A percentile compares a stretch with the other conserved stretches of the same genome.
Evolutionary conservation across 2,888 invertebrate species (phyloP).

Genomic region (Rhamnusium bicolor): DNA sequence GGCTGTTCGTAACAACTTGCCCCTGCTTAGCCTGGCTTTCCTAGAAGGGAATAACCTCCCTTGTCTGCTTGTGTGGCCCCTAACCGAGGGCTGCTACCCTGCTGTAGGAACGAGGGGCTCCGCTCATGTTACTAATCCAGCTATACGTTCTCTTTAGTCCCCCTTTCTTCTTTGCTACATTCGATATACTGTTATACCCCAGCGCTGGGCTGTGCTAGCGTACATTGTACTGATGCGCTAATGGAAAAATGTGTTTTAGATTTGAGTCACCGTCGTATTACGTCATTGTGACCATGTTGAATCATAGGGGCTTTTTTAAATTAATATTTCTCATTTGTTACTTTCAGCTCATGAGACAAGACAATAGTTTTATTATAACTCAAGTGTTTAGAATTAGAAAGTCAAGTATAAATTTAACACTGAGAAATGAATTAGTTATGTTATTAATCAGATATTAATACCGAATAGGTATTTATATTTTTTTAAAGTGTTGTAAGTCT

Average conservation of each 20-base stretch:
- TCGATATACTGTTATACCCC: slow-evolving; percentile 17
- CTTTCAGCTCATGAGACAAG: background rate
- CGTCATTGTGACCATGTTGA: slow-evolving; percentile 27
- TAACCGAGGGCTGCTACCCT: slow-evolving; percentile 50
- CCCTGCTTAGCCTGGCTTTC: slow-evolving; percentile 39
- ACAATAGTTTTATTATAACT: background rate
- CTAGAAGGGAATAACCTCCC: slow-evolving; percentile 40
- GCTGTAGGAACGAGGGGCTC: slow-evolving; percentile 43
- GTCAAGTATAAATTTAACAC: background rate
- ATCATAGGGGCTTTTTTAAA: slow-evolving; percentile 31
- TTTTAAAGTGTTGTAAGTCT: background rate
- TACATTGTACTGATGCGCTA: slow-evolving; percentile 30
- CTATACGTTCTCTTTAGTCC: slow-evolving; percentile 21
- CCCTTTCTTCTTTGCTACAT: slow-evolving; percentile 30
- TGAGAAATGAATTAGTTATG: background rate
- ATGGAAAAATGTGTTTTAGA: slow-evolving; percentile 49
- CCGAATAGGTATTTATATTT: background rate
- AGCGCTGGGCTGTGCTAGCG: background rate
- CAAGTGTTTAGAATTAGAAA: background rate
- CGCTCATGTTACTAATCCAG: slow-evolving; percentile 52
- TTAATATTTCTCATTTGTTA: slow-evolving; percentile 17
- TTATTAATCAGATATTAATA: background rate
- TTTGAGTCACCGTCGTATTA: slow-evolving; percentile 47
- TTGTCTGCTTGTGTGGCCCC: slow-evolving; percentile 43
- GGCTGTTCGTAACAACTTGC: slow-evolving; percentile 37